Base-by-base conservation (phyloP, 2,888 invertebrate species). In the Hyalella azteca region DNA sequence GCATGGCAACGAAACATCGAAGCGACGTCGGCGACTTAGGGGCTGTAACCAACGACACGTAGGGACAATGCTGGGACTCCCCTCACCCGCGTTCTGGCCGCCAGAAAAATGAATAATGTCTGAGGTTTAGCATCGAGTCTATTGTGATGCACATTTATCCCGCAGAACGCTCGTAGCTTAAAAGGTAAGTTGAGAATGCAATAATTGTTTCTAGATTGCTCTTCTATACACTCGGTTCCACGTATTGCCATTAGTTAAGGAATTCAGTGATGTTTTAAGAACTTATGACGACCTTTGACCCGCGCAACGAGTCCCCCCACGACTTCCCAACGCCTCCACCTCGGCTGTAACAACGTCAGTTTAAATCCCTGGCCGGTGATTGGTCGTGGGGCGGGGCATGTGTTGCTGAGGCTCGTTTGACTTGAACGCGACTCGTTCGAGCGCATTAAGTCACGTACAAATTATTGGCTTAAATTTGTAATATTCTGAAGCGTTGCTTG, bases 11-110 rank as follows among this genome's bases (percentile, higher is more conserved):
- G 66, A 54, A 54, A 22, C 22, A 54, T n/a, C n/a, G n/a, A 66
- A 66, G 66, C 66, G 36, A 66, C 66, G 29, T 32, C 66, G 36
- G 36, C 66, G 39, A 66, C 66, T 66, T 66, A 66, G 29, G 36
- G 36, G 66, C 66, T 66, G 66, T 66, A 66, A 36, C 66, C 66
- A 66, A 66, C 66, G 66, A 66, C 66, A 66, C 66, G 36, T 66
- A 32, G 39, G 66, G 66, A 66, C 66, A 66, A 66, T 66, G 66
- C 36, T 36, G 29, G 19, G 36, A n/a, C 36, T 66, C 66, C 4
- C 66, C 66, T 19, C 66, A n/a, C 36, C 36, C 36, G 19, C 66
- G 0, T 36, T 13, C 22, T 54, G 13, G 22, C 22, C 22, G 49
- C 49, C 19, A 26, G 54, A 26, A 54, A 49, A 54, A 36, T 45